Evolutionary conservation across 1,140 invertebrate species (phyloP).

Genomic region (Mycetomoellerius zeteki): DNA sequence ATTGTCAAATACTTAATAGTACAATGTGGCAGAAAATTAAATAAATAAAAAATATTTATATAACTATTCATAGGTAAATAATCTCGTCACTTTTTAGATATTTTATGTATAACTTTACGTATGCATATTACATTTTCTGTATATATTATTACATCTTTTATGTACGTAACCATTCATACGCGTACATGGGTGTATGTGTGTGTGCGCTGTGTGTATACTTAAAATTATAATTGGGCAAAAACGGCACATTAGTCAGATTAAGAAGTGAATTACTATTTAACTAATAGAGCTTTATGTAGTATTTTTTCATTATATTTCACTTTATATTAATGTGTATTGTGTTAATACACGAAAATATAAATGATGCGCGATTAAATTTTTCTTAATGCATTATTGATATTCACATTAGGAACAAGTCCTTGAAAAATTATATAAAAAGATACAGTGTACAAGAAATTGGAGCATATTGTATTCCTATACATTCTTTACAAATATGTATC

Average conservation of each 20-base stretch:
- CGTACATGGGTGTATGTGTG: not conserved
- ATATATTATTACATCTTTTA: slow-evolving; percentile 21
- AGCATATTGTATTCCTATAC: slow-evolving; percentile 76
- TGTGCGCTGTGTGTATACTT: slow-evolving; percentile 13
- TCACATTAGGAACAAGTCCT: slow-evolving; percentile 71
- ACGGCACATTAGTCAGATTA: slow-evolving; percentile 68
- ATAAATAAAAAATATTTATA: slow-evolving; percentile 73
- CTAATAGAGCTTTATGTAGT: slow-evolving; percentile 54
- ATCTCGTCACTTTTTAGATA: slow-evolving; percentile 32
- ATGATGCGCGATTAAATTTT: slow-evolving; percentile 62
- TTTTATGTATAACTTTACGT: slow-evolving; percentile 44
- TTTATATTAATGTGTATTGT: slow-evolving; percentile 60
- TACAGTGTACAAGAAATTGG: slow-evolving; percentile 69
- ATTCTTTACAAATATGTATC: slow-evolving; percentile 77
- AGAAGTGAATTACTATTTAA: slow-evolving; percentile 69
- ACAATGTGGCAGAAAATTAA: slow-evolving; percentile 50
- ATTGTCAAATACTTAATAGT: not conserved
- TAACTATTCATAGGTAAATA: slow-evolving; percentile 45
- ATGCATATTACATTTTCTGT: slow-evolving; percentile 48
- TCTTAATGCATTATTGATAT: slow-evolving; percentile 64
- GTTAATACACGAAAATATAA: slow-evolving; percentile 47
- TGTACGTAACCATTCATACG: not conserved
- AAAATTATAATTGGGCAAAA: slow-evolving; percentile 64
- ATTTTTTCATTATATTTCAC: slow-evolving; percentile 68
- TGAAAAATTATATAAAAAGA: slow-evolving; percentile 69